Base-by-base conservation (phyloP, 1,140 invertebrate genomes). In the Drosophila gunungcola region DNA sequence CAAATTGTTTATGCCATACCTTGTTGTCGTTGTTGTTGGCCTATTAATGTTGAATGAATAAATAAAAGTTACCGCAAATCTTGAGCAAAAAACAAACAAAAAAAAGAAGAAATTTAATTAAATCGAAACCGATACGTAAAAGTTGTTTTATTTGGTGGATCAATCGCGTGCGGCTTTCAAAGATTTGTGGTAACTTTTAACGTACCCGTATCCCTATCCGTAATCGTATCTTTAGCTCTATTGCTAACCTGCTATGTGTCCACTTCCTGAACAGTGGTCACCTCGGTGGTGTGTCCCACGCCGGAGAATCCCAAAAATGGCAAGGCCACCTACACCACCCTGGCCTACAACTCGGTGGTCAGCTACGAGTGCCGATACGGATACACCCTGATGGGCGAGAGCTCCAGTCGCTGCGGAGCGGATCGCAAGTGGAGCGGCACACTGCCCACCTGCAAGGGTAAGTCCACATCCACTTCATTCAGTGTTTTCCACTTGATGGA, bases 331-430 rank as follows among this genome's bases (percentile, higher is more conserved):
- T 98, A 97, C 93, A 98, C 96, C 0, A 97, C 97, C n/a, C 95
- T 96, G 75, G 96, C 97, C 2, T 99, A 98, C 94, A 98, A 98
- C 91, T 97, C 98, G 0, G 95, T 98, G 55, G 97, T 98, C 4
- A 96, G 96, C 42, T 99, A 98, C 93, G 97, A 98, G 83, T 99
- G 98, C 93, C 96, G 97, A 78, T 97, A 97, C 89, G 98, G 98
- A 1, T 99, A 96, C 92, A 95, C 96, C 32, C 94, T 99, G n/a
- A 94, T 97, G 1, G 98, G 98, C 0, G 96, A 97, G 63, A 94
- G 94, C 3, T 98, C 97, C 5, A 94, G 98, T 86, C 94, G 96
- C 45, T 99, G 98, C 93, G 96, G 96, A 3, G 96, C 97, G 3
- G 97, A 99, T 92, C 96, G 96, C 91, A 96, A 96, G 91, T 99